These are phyloP conservation scores for Pseudolaguvia tuberculata DNA, from an alignment of 2,113 vertebrate genomes.

Conservation along the genomic window DNA sequence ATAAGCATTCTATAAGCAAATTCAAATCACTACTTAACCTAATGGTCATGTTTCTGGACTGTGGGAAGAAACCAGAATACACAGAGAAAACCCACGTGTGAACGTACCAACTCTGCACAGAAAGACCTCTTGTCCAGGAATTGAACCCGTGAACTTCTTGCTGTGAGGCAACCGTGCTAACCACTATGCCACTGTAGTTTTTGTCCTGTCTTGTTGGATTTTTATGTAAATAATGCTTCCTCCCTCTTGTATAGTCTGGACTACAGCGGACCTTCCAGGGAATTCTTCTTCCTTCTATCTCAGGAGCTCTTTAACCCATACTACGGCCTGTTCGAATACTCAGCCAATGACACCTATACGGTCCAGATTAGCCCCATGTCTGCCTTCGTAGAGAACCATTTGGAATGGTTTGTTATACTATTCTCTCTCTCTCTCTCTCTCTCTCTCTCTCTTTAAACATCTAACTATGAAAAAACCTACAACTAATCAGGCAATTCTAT, in stretches of 20 bases:
- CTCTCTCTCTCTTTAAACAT: background rate
- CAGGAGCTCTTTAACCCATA: slow-evolving; percentile 99
- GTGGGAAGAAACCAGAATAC: no score
- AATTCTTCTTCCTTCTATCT: slow-evolving; percentile 98
- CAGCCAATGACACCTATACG: slow-evolving; percentile 95
- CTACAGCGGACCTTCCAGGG: slow-evolving; percentile 94
- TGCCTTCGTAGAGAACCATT: slow-evolving; percentile 95
- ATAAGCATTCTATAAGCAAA: no score
- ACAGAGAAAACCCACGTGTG: no score
- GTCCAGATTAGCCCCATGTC: slow-evolving; percentile 99
- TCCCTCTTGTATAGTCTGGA: slow-evolving; percentile 74
- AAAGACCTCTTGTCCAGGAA: no score
- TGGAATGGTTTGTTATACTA: slow-evolving; percentile 81
- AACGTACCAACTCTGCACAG: no score
- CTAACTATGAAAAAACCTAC: background rate
- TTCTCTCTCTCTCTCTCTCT: background rate
- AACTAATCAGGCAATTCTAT: background rate
- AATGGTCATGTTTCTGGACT: no score
- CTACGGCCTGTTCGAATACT: slow-evolving; percentile 97
- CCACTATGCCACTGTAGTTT: no score
- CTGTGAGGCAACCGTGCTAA: no score
- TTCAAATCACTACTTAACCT: no score
- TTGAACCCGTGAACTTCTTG: no score
- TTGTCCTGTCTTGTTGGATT: background rate
- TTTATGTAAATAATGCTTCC: background rate